A percentile compares a stretch with the other conserved stretches of the same genome.
Conservation (phyloP, 1,140 invertebrate species). For the Leptinotarsa undecemlineata region DNA sequence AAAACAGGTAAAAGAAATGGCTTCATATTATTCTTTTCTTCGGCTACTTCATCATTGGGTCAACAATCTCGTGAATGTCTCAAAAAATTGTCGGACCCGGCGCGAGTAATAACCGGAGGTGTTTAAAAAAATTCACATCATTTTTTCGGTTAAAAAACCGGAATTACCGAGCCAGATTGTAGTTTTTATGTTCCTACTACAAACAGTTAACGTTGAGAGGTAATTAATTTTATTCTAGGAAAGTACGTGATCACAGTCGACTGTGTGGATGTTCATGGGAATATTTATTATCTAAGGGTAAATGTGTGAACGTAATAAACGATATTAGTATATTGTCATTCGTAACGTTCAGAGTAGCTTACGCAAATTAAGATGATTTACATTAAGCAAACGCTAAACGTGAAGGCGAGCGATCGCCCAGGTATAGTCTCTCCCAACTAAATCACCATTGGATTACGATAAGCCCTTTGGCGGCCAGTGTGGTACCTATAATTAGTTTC, state of each 20-base stretch:
- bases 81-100: not conserved
- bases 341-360: too few relatives aligned
- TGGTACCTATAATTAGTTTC: too few relatives aligned
- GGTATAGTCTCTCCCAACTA: too few relatives aligned
- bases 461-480: too few relatives aligned
- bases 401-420: too few relatives aligned
- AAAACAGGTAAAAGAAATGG: conserved; percentile 25
- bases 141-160: not conserved
- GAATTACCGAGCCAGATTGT: not conserved
- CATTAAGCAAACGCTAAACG: too few relatives aligned
- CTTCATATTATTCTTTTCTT: conserved; percentile 27
- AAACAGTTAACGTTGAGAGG: not conserved
- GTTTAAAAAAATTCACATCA: not conserved
- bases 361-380: too few relatives aligned
- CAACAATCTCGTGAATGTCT: conserved; percentile 2
- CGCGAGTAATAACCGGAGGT: not conserved
- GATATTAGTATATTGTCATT: too few relatives aligned
- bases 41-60: not conserved
- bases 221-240: not conserved
- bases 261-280: not conserved
- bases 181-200: not conserved
- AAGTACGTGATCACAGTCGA: not conserved
- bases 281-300: not conserved
- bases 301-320: not conserved
- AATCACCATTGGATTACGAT: too few relatives aligned